Evolutionary conservation across 2,888 invertebrate genomes (phyloP), one percentile per base, ranked within the genome.

Genomic region (Heteropelma amictum): DNA sequence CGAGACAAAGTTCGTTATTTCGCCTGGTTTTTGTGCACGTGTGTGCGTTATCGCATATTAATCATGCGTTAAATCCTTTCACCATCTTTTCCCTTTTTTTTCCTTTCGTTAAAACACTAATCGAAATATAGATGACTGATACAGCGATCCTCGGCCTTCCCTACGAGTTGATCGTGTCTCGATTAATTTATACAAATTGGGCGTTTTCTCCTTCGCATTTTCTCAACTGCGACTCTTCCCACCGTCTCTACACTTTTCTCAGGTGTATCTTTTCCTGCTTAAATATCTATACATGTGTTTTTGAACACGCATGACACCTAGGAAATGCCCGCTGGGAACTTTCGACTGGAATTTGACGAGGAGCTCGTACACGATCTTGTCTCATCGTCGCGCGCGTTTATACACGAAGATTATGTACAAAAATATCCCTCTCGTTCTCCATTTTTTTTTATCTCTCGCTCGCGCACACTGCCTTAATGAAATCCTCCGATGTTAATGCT

Each of bases 301-400:
- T n/a, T n/a, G n/a, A n/a, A n/a, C n/a, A n/a, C n/a, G n/a, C n/a
- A n/a, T n/a, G 28, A 19, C 33, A 14, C 53, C 42, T 45, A 10
- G n/a, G 56, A 5, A 17, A 51, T 47, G 38, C 10, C 72, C 45
- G 61, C 70, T 67, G 63, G 63, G 49, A 71, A 63, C 74, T 75
- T 74, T 75, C 68, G 77, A 63, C 65, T 61, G 45, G 38, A 67
- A 53, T 54, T 68, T 53, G 45, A 63, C 73, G 40, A 45, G n/a
- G 28, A 61, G 56, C 17, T 65, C 38, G 49, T 67, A 40, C 47
- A 17, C 19, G 33, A n/a, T 58, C 21, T 51, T 35, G 33, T n/a
- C 40, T 58, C 35, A 63, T 47, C 49, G 8, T 14, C 3, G 33
- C 17, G 7, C 10, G 35, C 14, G 21, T 12, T 6, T 8, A 28